Evolutionary conservation across 2,797 vertebrate species (phyloP), one percentile per base, ranked within the genome.

Genomic region (Anolis apletophallus): DNA sequence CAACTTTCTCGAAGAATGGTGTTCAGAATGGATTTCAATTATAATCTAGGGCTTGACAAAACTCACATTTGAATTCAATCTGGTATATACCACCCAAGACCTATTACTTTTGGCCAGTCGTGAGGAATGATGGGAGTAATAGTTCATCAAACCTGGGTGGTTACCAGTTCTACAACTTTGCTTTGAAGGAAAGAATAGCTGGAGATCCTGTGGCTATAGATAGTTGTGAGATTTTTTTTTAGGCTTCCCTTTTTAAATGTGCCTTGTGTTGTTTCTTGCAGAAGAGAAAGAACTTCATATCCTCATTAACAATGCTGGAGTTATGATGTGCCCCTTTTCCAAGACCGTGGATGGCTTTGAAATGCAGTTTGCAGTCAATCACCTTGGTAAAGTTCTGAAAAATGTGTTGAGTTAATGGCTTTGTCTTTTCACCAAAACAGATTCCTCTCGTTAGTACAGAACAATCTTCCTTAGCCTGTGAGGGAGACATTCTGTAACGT

Each of bases 361-460:
- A 96, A 98, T 98, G 98, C 98, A 99, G 16, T 96, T 99, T 1
- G 98, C 98, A 90, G 98, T 99, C 93, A 99, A 99, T 93, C 98
- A 99, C 84, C 95, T 99, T 57, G 98, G 98, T 99, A 94, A 96
- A 96, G 69, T 40, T 77, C 19, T 55, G 68, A 87, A 10, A 29
- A 8, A 34, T 23, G 83, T 85, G 10, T 16, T 26, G 21, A 8
- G 8, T 88, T 64, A 55, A n/a, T 32, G 26, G 50, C 17, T 73
- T 6, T 6, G n/a, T 9, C 1, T 81, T 88, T 89, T 64, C 55
- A 40, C 16, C 84, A 59, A 69, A 0, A 16, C 29, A 17, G n/a
- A 81, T 17, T 10, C 34, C 46, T 6, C 46, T 6, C 5, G 7
- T 46, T 46, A 8, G 46, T 46, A 46, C 46, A 46, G 46, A 46